Evolutionary conservation across 2,888 invertebrate genomes (phyloP).

Genomic region (Scaptomyza polygonia): DNA sequence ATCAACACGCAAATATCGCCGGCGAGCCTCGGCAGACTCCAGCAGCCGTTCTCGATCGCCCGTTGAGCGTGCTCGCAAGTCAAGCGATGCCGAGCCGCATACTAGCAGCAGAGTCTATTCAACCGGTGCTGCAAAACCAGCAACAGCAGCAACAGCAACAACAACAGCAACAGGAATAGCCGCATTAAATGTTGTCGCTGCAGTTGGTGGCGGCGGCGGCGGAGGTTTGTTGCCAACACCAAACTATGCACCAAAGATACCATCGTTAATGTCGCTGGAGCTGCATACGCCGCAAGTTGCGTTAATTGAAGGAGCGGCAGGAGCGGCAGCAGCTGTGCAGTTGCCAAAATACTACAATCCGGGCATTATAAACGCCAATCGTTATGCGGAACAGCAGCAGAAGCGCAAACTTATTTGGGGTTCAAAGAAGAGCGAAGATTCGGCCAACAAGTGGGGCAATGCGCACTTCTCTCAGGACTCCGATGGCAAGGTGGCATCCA

Average conservation of each 20-base stretch:
- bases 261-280: conserved; percentile 74
- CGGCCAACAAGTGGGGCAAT: conserved; percentile 89
- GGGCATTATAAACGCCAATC: conserved; percentile 89
- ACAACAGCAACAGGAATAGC: conserved; percentile 1
- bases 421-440: conserved; percentile 87
- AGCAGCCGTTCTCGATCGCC: conserved; percentile 68
- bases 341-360: conserved; percentile 91
- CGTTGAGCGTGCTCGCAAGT: conserved; percentile 20
- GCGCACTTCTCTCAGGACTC: conserved; percentile 95
- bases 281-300: conserved; percentile 46
- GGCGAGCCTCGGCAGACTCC: conserved; percentile 47
- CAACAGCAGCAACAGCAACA: too few species aligned
- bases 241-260: conserved; percentile 67
- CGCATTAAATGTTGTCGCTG: conserved; percentile 18
- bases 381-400: conserved; percentile 94
- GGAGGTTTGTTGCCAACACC: conserved; percentile 65
- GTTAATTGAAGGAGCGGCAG: conserved; percentile 21
- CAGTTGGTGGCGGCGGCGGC: conserved; percentile 31
- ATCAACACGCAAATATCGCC: conserved; percentile 59
- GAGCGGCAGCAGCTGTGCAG: conserved; percentile 60
- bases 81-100: conserved; percentile 27
- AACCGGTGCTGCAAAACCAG: conserved; percentile 26
- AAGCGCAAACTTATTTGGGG: conserved; percentile 97
- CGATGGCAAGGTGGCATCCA: conserved; percentile 96
- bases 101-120: conserved; percentile 15